Base-by-base conservation (phyloP, 2,888 invertebrate species). In the Temnothorax rugatulus region DNA sequence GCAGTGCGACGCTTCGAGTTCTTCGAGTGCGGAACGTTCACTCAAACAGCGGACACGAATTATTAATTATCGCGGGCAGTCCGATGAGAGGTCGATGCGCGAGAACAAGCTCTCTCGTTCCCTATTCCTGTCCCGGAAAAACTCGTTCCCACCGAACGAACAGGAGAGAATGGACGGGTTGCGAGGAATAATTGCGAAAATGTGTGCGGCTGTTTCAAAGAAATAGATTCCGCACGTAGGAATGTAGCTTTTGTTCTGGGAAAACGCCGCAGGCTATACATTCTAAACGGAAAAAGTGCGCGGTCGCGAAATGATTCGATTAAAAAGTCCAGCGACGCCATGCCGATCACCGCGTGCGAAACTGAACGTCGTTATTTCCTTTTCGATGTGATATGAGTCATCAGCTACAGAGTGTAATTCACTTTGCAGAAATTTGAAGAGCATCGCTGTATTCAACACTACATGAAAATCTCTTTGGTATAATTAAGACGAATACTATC, bases 51-150 rank as follows among this genome's bases (percentile, higher is more conserved):
- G n/a, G 41, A 47, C 87, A 84, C 89, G 90, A 87, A 87, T 87
- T 90, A 87, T 90, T 90, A 90, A 90, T 90, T 89, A 86, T 81
- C 83, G 47, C 81, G 54, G 29, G 34, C 54, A n/a, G 69, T 2
- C 57, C 64, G 83, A 76, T 59, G 61, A 41, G 74, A 44, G n/a
- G 66, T 64, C 74, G 84, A 64, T 29, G 82, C 64, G 34, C 64
- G 34, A 21, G 44, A 52, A 21, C 21, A n/a, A 52, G 44, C 73
- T 21, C 44, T 71, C 79, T 44, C 29, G 13, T 34, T 71, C 18
- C 57, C 63, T 25, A 29, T 81, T 50, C 41, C 59, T 41, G 52
- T 64, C 74, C 25, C 18, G 44, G 61, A 85, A 88, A 88, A 88
- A 79, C 84, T 68, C 54, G 83, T 61, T 69, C 38, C 18, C 47